Conservation (phyloP, 2,113 vertebrate genomes). For the Accipiter cooperii region DNA sequence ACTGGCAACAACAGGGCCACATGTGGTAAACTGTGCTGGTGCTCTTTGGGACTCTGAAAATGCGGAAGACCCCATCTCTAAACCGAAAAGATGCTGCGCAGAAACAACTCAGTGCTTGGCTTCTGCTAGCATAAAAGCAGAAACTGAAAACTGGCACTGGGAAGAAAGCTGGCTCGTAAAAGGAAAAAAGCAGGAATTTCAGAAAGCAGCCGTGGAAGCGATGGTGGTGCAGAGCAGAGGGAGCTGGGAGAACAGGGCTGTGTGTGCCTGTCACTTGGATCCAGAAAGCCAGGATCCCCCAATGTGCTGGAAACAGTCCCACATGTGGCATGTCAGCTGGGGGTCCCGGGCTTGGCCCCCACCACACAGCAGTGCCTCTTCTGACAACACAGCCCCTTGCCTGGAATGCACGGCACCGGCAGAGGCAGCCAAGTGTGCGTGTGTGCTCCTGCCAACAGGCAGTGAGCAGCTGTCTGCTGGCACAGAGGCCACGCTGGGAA, state of each 20-base stretch:
- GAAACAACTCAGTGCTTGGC: neutral
- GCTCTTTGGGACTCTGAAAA: neutral
- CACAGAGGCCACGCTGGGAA: neutral
- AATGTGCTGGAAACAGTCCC: neutral
- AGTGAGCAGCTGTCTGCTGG: neutral
- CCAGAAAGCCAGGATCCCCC: neutral
- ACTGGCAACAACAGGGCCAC: neutral
- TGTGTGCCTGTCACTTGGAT: neutral
- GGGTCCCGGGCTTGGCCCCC: neutral
- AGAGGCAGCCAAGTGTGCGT: neutral
- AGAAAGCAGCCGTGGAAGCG: neutral
- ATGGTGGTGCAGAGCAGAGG: neutral
- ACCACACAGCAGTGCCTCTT: neutral
- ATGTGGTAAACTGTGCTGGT: fast-evolving
- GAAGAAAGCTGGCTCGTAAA: neutral
- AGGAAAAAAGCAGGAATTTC: neutral
- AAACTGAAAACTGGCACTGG: neutral
- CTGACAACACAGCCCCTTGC: neutral
- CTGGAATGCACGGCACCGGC: neutral
- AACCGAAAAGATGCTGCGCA: neutral
- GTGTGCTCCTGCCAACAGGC: neutral
- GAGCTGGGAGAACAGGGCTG: neutral
- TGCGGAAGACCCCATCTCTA: neutral
- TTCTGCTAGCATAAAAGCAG: neutral
- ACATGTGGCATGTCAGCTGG: neutral